Percentiles rank a stretch among this genome's conserved stretches.
phyloP scores from a whole-genome alignment of 2,113 vertebrate genomes.

The Hyaena hyaena region DNA sequence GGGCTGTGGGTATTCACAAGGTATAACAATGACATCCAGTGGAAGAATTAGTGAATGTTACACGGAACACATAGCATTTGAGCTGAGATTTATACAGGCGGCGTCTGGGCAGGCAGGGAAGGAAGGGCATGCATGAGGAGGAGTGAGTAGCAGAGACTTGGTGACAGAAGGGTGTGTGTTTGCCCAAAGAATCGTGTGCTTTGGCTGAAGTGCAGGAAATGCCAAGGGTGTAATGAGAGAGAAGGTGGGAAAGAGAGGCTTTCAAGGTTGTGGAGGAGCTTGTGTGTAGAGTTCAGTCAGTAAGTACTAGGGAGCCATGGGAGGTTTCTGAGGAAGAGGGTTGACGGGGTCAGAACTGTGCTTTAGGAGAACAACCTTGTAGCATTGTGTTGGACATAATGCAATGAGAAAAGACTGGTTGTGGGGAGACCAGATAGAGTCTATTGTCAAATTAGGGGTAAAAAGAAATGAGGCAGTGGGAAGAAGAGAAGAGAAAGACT shows the following conservation, averaged over 20 bases:
- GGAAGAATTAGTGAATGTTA: background rate
- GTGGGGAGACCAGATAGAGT: background rate
- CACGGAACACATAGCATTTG: background rate
- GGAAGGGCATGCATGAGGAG: background rate
- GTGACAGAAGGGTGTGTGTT: background rate
- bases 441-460: background rate
- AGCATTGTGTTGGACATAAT: background rate
- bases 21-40: background rate
- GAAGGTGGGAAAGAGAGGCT: background rate
- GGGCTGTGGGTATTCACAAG: background rate
- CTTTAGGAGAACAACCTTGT: background rate
- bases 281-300: background rate
- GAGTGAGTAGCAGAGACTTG: background rate
- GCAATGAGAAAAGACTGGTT: background rate
- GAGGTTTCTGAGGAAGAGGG: background rate
- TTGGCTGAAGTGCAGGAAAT: background rate
- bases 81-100: background rate
- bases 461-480: background rate
- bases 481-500: background rate
- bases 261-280: background rate
- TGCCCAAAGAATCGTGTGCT: background rate
- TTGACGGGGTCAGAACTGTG: background rate
- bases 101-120: background rate
- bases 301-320: background rate
- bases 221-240: background rate